Percentiles rank a stretch among this genome's conserved stretches.
phyloP scores from a whole-genome alignment of 2,888 invertebrate genomes.

The Clanis bilineata region DNA sequence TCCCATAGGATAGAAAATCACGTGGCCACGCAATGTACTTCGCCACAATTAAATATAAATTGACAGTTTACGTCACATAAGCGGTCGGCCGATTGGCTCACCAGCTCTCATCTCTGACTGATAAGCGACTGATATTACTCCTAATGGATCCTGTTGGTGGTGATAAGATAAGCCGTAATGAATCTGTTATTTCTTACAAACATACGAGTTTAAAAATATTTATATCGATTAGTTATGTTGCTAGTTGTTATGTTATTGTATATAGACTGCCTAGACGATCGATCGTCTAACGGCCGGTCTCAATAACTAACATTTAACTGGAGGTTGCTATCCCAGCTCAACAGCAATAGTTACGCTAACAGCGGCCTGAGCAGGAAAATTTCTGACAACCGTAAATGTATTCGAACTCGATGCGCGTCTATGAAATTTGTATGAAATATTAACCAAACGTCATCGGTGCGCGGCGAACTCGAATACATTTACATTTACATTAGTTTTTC shows the following conservation, averaged over 20 bases:
- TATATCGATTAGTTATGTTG: neutral
- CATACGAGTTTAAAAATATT: conserved; percentile 10
- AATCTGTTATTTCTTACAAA: conserved; percentile 41
- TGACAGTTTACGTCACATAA: conserved; percentile 46
- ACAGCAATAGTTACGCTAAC: too few species aligned
- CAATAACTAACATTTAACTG: too few species aligned
- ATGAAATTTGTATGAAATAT: too few species aligned
- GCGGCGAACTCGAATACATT: too few species aligned
- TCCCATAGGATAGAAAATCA: neutral
- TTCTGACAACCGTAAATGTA: too few species aligned
- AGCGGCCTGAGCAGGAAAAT: too few species aligned
- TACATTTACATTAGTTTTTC: too few species aligned
- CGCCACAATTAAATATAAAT: conserved; percentile 52
- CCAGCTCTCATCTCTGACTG: conserved; percentile 55
- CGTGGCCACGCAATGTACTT: neutral
- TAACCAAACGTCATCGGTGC: too few species aligned
- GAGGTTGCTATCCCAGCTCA: too few species aligned
- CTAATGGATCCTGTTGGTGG: conserved; percentile 60
- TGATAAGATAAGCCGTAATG: conserved; percentile 67
- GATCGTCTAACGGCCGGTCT: too few species aligned
- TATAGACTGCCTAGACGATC: too few species aligned
- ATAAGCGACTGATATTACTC: conserved; percentile 58
- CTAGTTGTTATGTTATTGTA: neutral
- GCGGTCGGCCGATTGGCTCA: conserved; percentile 50
- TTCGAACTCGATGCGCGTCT: too few species aligned